A percentile compares a stretch with the other conserved stretches of the same genome.
phyloP scores from a whole-genome alignment of 1,140 invertebrate genomes.

The Drosophila littoralis region DNA sequence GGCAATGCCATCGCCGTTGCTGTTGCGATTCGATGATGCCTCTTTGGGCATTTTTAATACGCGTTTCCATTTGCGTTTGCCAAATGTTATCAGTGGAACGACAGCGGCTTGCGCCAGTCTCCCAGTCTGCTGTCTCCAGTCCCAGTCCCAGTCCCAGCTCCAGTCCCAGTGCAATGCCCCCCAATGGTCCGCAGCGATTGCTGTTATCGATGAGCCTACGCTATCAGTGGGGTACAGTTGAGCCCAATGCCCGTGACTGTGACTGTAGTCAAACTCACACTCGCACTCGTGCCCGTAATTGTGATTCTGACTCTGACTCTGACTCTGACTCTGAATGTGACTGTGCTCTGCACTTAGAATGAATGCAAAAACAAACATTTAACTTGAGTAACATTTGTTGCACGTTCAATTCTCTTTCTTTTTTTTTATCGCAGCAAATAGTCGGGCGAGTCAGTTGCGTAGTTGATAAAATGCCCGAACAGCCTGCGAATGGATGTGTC shows the following conservation, averaged over 20 bases:
- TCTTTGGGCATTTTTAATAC: slow-evolving; percentile 83
- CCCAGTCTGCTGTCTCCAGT: slow-evolving; percentile 8
- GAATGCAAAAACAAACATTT: slow-evolving; percentile 74
- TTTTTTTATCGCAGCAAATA: slow-evolving; percentile 44
- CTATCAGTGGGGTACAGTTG: slow-evolving; percentile 65
- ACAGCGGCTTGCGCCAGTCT: slow-evolving; percentile 45
- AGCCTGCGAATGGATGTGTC: slow-evolving; percentile 4
- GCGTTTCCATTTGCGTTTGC: slow-evolving; percentile 75
- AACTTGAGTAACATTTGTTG: slow-evolving; percentile 76
- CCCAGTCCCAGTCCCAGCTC: slow-evolving; percentile 28
- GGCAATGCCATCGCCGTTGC: slow-evolving; percentile 26
- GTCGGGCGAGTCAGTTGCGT: slow-evolving; percentile 35
- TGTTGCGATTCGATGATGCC: slow-evolving; percentile 43
- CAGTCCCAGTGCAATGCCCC: slow-evolving; percentile 54
- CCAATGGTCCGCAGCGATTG: slow-evolving; percentile 34
- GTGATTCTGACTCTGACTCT: slow-evolving; percentile 8
- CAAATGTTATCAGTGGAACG: slow-evolving; percentile 74
- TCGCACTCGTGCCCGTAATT: slow-evolving; percentile 1
- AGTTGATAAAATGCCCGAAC: slow-evolving; percentile 39
- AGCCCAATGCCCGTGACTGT: slow-evolving; percentile 27
- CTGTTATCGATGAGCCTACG: slow-evolving; percentile 77
- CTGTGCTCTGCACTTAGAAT: slow-evolving; percentile 63
- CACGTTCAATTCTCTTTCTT: slow-evolving; percentile 34
- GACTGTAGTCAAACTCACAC: slow-evolving; percentile 7
- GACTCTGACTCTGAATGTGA: slow-evolving; percentile 5